Base-by-base conservation (phyloP, 2,797 vertebrate genomes). In the Monodelphis domestica region DNA sequence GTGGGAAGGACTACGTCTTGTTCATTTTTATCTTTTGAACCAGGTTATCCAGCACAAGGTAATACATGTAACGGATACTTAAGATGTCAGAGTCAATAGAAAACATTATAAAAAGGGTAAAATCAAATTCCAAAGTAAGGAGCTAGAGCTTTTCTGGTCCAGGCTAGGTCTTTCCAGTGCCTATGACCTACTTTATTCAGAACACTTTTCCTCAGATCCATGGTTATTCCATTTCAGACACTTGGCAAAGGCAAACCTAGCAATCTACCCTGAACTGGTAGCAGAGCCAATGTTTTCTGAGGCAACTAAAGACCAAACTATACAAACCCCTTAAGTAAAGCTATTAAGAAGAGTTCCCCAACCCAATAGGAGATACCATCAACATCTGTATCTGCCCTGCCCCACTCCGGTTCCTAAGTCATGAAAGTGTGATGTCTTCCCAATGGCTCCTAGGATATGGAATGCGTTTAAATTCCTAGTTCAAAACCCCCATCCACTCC, bases 401-500 rank as follows among this genome's bases (percentile, higher is more conserved):
- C 92, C 56, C 54, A 54, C 90, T 91, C 87, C 56, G 87, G 94
- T 89, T 93, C 92, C 78, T 33, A 89, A 94, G 95, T 56, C 53
- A 63, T 89, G 93, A 53, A 78, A 95, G 78, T 92, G 90, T n/a
- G 14, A 56, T 93, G 52, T 94, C 94, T 96, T 95, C 63, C 89
- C 94, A 63, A 12, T 89, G 93, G 89, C 93, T 97, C 92, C 91
- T 94, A 94, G 92, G 50, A 89, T 94, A 30, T 91, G 94, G 95
- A 97, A 96, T 96, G 95, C 59, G 94, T 96, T 96, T 94, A 96
- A 97, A 95, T 53, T 91, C 78, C 90, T 94, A 57, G 92, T 97
- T 96, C 97, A 96, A 95, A 97, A 95, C 92, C 93, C 90, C 94
- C 88, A 21, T 70, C 94, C 89, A 93, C 91, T 89, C 91, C 91